Evolutionary conservation across 2,797 vertebrate genomes (phyloP).

Genomic region (Myotis myotis): DNA sequence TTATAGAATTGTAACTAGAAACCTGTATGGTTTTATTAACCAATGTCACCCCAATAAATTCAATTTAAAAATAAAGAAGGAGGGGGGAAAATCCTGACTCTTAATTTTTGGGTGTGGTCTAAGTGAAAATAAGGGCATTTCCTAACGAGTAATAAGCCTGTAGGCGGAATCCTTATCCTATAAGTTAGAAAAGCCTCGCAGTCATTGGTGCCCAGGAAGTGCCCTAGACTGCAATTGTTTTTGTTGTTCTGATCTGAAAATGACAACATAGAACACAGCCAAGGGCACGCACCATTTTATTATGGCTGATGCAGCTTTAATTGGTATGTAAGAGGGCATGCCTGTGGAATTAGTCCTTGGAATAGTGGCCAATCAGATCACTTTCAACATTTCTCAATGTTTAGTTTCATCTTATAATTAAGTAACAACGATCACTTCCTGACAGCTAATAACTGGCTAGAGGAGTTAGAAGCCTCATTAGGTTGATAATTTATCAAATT

Average conservation of each 20-base stretch:
- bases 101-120: neutral
- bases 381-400: slow-evolving; percentile 71
- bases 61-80: neutral
- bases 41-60: neutral
- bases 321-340: slow-evolving; percentile 56
- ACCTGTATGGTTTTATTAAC: neutral
- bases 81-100: neutral
- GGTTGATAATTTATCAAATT: slow-evolving; percentile 75
- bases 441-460: slow-evolving; percentile 70
- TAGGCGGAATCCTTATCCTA: neutral
- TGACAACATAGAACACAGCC: slow-evolving; percentile 54
- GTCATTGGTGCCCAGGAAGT: slow-evolving; percentile 41
- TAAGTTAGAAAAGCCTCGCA: neutral
- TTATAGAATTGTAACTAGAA: neutral
- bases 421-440: slow-evolving; percentile 73
- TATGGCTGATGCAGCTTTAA: slow-evolving; percentile 51
- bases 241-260: slow-evolving; percentile 75
- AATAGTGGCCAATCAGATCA: slow-evolving; percentile 59
- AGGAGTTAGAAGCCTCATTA: slow-evolving; percentile 74
- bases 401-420: slow-evolving; percentile 79
- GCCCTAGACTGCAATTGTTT: slow-evolving; percentile 38
- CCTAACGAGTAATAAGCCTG: neutral
- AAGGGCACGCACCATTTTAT: slow-evolving; percentile 35
- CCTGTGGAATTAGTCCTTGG: slow-evolving; percentile 62
- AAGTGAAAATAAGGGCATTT: slow-evolving; percentile 34